Base-by-base conservation (phyloP, 2,113 vertebrate species). In the Syngnathus scovelli region DNA sequence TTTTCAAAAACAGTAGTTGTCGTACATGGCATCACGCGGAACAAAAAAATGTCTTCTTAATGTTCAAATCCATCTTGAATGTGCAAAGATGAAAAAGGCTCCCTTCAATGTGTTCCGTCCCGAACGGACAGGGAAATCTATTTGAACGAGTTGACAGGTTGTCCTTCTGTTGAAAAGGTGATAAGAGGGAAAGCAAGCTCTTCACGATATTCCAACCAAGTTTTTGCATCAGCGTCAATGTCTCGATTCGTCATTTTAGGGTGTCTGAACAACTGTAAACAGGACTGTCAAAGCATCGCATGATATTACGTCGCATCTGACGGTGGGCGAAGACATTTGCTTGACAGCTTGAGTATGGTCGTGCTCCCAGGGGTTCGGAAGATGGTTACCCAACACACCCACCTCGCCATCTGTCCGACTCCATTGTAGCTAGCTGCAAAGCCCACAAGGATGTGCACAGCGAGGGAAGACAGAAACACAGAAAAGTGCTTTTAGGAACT, bases 401-500 rank as follows among this genome's bases (percentile, higher is more conserved):
- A 89, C 85, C 81, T 80, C 77, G 66, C 86, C 85, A 85, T 88
- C 86, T 89, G 88, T 87, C 83, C 72, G 66, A 64, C 79, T 76
- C 77, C 78, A 84, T 83, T 88, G 83, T 81, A 80, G 86, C 80
- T 82, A 49, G 68, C 69, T 76, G 77, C 78, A 79, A 79, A 74
- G 80, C 79, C 86, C 81, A 82, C 69, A 74, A 74, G 85, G 74
- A 85, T 69, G 75, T 73, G 63, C 74, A 59, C 36, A 61, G 75
- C 19, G 64, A 69, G 66, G 70, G 80, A 75, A 85, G 79, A 82
- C 79, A 75, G 81, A 83, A 85, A 89, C 80, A 88, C 38, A 68
- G 77, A 83, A 82, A 87, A 85, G 76, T 84, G 83, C 88, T 89
- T 88, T 89, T 68, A 74, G 70, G 81, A 85, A 81, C 55, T 65